A percentile compares a stretch with the other conserved stretches of the same genome.
These are phyloP conservation scores for Syngnathoides biaculeatus DNA, from an alignment of 2,113 vertebrate species.

Conservation along the genomic window DNA sequence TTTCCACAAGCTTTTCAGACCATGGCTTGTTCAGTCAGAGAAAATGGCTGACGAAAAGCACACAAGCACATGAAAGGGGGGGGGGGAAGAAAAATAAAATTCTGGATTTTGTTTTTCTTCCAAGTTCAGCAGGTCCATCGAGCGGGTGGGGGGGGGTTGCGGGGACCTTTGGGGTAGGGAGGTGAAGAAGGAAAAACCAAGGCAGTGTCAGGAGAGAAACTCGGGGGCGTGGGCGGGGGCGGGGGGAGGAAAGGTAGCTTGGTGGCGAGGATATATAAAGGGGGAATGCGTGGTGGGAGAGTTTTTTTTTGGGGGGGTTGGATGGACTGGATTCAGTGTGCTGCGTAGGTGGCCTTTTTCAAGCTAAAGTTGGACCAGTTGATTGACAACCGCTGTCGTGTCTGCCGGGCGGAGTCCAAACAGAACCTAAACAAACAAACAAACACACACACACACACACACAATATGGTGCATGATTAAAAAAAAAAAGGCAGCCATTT, in stretches of 20 bases:
- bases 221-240: too few species aligned
- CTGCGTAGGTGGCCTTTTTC: constrained; percentile 96
- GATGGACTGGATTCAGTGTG: constrained; percentile 80
- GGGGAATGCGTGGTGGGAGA: constrained; percentile 46
- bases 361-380: constrained; percentile 99
- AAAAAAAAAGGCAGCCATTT: not conserved
- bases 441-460: too few species aligned
- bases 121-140: constrained; percentile 75
- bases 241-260: constrained; percentile 29
- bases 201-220: constrained; percentile 75
- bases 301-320: constrained; percentile 18
- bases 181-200: constrained; percentile 79
- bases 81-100: not conserved
- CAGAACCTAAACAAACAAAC: constrained; percentile 82
- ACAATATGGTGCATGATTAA: not conserved
- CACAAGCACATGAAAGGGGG: constrained; percentile 73
- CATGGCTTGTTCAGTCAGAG: constrained; percentile 77
- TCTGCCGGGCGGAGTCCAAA: constrained; percentile 95
- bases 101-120: constrained; percentile 44
- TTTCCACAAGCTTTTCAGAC: constrained; percentile 70
- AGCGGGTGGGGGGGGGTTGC: constrained; percentile 67
- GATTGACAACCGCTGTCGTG: constrained; percentile 93
- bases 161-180: constrained; percentile 6
- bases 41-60: constrained; percentile 84
- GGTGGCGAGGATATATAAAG: constrained; percentile 56